These are phyloP conservation scores for Tenebrosternarchus preto DNA, from an alignment of 2,113 vertebrate genomes.

Conservation along the genomic window DNA sequence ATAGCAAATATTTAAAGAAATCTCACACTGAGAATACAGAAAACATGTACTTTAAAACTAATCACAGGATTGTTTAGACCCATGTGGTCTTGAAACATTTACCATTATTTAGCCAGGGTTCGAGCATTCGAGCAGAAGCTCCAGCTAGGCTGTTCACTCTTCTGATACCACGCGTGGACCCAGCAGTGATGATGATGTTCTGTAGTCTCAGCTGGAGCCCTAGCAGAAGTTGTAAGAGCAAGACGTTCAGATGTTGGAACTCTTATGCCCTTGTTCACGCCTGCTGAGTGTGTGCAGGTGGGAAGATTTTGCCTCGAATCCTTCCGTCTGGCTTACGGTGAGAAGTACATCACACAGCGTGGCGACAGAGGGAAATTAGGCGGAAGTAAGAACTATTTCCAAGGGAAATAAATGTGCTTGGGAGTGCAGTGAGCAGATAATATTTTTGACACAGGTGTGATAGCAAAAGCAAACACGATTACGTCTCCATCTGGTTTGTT, in stretches of 20 bases:
- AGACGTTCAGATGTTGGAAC: slow-evolving; percentile 12
- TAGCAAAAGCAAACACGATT: not conserved
- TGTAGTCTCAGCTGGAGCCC: not conserved
- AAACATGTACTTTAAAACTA: too few relatives aligned
- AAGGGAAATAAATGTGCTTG: slow-evolving; percentile 21
- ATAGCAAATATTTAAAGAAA: not conserved
- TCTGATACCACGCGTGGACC: too few relatives aligned
- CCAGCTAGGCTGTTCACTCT: too few relatives aligned
- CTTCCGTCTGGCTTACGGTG: slow-evolving; percentile 3
- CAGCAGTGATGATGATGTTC: too few relatives aligned
- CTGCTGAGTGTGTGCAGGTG: slow-evolving; percentile 2
- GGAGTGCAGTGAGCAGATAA: not conserved
- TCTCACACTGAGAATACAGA: not conserved
- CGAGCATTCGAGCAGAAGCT: too few relatives aligned
- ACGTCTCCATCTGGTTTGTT: not conserved
- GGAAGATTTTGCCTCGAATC: not conserved
- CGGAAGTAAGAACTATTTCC: slow-evolving; percentile 25
- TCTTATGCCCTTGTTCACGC: slow-evolving; percentile 8
- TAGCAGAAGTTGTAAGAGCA: not conserved
- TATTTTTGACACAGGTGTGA: not conserved
- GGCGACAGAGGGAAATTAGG: slow-evolving; percentile 21
- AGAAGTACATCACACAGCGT: not conserved
- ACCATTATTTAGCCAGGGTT: too few relatives aligned
- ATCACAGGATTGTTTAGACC: too few relatives aligned
- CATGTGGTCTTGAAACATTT: too few relatives aligned